A percentile compares a stretch with the other conserved stretches of the same genome.
phyloP scores from a whole-genome alignment of 2,113 vertebrate genomes.

The Ictalurus punctatus region DNA sequence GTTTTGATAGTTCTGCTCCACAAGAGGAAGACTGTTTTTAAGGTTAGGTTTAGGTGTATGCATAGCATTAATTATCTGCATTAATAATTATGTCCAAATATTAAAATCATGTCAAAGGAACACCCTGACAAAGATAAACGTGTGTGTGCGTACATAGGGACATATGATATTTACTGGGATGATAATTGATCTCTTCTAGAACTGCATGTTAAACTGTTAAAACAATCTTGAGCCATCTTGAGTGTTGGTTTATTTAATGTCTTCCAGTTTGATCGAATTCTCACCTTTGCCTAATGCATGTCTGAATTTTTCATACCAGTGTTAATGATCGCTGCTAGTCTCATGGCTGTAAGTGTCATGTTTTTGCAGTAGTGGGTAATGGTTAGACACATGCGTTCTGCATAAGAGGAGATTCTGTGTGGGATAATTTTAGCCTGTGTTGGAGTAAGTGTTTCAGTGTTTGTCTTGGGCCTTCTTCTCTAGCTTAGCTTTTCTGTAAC shows the following conservation, averaged over 20 bases:
- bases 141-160: background rate
- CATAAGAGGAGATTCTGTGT: constrained; percentile 20
- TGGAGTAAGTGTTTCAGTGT: constrained; percentile 32
- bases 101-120: background rate
- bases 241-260: background rate
- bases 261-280: background rate
- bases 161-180: constrained; percentile 22
- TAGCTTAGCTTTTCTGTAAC: background rate
- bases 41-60: background rate
- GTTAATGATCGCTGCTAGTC: background rate
- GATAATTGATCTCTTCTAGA: constrained; percentile 47
- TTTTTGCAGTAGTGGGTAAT: constrained; percentile 31
- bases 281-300: background rate
- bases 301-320: background rate
- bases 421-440: constrained; percentile 46
- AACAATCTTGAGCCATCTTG: background rate
- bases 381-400: constrained; percentile 33
- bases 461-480: constrained; percentile 25
- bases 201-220: constrained; percentile 30
- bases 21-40: background rate
- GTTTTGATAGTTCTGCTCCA: background rate
- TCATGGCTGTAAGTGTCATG: constrained; percentile 1
- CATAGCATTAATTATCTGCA: background rate
- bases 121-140: background rate
- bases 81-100: background rate